Base-by-base conservation (phyloP, 1,140 invertebrate genomes). In the Protaetia brevitarsis region DNA sequence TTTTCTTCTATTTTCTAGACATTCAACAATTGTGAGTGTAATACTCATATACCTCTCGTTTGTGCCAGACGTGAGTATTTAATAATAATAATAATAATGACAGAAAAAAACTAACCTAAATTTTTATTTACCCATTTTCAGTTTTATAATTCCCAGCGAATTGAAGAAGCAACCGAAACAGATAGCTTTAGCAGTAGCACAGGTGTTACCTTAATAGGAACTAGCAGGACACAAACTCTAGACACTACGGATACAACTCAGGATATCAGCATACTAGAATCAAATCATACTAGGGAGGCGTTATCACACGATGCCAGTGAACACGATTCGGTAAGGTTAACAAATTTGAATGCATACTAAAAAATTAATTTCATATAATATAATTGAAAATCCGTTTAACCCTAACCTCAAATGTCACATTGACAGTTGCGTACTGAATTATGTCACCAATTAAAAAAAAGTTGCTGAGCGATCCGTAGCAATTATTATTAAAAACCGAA, bases 231-330 rank as follows among this genome's bases (percentile, higher is more conserved):
- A 13, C 28, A 28, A 10, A 10, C 21, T 10, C 10, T 13, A 28
- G 56, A 58, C 16, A 58, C 56, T 11, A 30, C 56, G 16, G 56
- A 58, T 11, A 8, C 56, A 6, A n/a, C 56, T 26, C 8, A 16
- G 5, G 41, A 45, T 45, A 45, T 45, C 23, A 19, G 13, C 4
- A 19, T 61, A 6, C 19, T 36, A 36, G 59, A 31, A 34, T 16
- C 41, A 2, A 87, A 86, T 74, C 84, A 86, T 58, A 85, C 83
- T 4, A 79, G 83, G 70, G 85, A 87, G 71, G 80, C 82, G n/a
- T 76, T 86, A 28, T 80, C 81, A 10, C 84, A 84, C 68, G 85
- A 86, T 65, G 83, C 85, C 30, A 86, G 83, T 68, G 82, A 86
- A 72, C 84, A 86, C 69, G 83, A 85, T 72, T 80, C 85, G 56